A percentile compares a stretch with the other conserved stretches of the same genome.
phyloP scores from a whole-genome alignment of 1,140 invertebrate genomes.

The Drosophila repletoides region DNA sequence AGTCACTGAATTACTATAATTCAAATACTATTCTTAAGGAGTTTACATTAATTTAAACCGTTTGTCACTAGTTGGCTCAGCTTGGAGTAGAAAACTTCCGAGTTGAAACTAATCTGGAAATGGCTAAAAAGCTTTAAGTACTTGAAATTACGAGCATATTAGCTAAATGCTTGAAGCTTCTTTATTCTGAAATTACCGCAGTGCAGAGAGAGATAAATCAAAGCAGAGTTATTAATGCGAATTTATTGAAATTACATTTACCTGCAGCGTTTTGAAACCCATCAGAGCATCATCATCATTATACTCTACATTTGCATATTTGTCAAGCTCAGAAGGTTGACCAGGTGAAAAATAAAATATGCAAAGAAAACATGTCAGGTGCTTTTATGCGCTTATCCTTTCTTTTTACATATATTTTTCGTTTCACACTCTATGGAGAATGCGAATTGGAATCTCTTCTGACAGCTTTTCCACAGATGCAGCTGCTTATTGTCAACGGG shows the following conservation, averaged over 20 bases:
- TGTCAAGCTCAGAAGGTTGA: background rate
- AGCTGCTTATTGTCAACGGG: slow-evolving; percentile 46
- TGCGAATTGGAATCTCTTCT: slow-evolving; percentile 43
- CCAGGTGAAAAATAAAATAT: slow-evolving; percentile 1
- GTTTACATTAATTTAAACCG: too few relatives aligned
- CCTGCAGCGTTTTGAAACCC: slow-evolving; percentile 1
- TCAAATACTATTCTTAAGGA: too few relatives aligned
- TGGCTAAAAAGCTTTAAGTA: too few relatives aligned
- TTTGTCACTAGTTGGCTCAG: too few relatives aligned
- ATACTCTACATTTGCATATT: slow-evolving; percentile 17
- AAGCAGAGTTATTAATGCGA: background rate
- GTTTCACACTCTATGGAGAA: slow-evolving; percentile 33
- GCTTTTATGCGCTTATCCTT: background rate
- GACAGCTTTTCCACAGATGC: slow-evolving; percentile 16
- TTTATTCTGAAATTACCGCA: too few relatives aligned
- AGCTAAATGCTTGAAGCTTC: too few relatives aligned
- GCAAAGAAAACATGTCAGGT: background rate
- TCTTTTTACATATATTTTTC: background rate
- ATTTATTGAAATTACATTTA: background rate
- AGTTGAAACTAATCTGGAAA: background rate
- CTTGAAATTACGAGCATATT: too few relatives aligned
- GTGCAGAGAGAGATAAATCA: too few relatives aligned
- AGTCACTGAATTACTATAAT: too few relatives aligned
- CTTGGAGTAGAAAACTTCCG: too few relatives aligned
- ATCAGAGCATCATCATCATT: slow-evolving; percentile 11